phyloP scores from a whole-genome alignment of 2,888 invertebrate genomes.

The Heliconius aoede region DNA sequence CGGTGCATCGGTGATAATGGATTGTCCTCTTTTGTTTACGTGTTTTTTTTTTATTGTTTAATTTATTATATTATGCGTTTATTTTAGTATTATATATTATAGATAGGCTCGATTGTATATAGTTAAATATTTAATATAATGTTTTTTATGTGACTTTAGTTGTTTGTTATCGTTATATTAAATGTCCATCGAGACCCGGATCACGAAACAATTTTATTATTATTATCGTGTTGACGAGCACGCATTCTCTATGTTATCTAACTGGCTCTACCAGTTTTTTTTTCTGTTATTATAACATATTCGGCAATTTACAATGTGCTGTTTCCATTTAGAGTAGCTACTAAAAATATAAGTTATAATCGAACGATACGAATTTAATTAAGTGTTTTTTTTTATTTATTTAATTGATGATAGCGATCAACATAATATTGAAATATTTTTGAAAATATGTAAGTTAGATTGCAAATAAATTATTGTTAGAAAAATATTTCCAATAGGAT shows the following conservation, averaged over 20 bases:
- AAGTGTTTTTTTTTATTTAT: not conserved
- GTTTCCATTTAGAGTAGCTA: constrained; percentile 16
- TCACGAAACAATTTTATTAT: constrained; percentile 48
- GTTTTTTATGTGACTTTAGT: not conserved
- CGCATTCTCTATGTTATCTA: constrained; percentile 64
- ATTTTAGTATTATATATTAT: not conserved
- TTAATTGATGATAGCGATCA: not conserved
- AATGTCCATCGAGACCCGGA: constrained; percentile 36
- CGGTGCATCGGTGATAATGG: constrained; percentile 65
- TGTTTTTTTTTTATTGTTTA: constrained; percentile 57
- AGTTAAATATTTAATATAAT: not conserved
- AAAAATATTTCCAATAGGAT: constrained; percentile 16
- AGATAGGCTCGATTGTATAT: not conserved
- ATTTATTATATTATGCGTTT: constrained; percentile 41
- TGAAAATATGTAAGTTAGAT: not conserved
- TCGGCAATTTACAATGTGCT: constrained; percentile 51
- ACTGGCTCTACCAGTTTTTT: constrained; percentile 75
- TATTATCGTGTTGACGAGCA: constrained; percentile 52
- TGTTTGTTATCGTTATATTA: not conserved
- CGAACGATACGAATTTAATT: constrained; percentile 11
- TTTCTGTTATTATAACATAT: constrained; percentile 52
- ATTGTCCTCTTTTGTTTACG: constrained; percentile 69
- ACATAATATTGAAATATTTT: constrained; percentile 5
- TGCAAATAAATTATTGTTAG: not conserved
- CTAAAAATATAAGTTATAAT: constrained; percentile 14